Evolutionary conservation across 2,888 invertebrate genomes (phyloP).

Genomic region (Epistrophe eligans): DNA sequence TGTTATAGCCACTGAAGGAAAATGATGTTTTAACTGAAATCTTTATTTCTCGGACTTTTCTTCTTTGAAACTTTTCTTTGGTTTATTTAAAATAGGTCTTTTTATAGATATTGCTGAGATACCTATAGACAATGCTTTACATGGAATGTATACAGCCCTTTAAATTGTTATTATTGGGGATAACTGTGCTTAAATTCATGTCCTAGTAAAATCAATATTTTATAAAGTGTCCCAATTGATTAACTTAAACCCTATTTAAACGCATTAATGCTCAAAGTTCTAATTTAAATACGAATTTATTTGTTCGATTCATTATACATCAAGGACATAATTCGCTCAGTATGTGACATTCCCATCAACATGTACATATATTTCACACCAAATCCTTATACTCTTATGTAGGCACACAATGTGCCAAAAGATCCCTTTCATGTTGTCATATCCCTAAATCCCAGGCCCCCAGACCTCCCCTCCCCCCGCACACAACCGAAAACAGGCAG

Average conservation of each 20-base stretch:
- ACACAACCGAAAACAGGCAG: background rate
- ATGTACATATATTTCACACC: conserved; percentile 13
- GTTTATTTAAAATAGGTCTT: background rate
- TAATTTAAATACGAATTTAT: background rate
- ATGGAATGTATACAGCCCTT: background rate
- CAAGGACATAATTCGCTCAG: conserved; percentile 23
- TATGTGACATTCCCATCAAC: conserved; percentile 20
- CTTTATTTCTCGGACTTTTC: no score
- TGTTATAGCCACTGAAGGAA: background rate
- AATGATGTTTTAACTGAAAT: no score
- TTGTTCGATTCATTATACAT: conserved; percentile 8
- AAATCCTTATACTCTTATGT: background rate
- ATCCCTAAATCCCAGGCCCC: conserved; percentile 5
- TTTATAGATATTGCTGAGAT: background rate
- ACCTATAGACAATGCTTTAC: background rate
- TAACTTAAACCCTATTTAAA: background rate
- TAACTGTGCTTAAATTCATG: background rate
- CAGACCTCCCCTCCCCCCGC: background rate
- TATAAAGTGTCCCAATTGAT: background rate
- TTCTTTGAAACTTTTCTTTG: background rate
- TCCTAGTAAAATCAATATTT: background rate
- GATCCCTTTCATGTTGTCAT: conserved; percentile 33
- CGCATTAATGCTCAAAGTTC: background rate
- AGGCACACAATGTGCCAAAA: conserved; percentile 14
- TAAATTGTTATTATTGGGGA: background rate